phyloP scores from a whole-genome alignment of 1,140 invertebrate species.

The Hycleus cichorii region DNA sequence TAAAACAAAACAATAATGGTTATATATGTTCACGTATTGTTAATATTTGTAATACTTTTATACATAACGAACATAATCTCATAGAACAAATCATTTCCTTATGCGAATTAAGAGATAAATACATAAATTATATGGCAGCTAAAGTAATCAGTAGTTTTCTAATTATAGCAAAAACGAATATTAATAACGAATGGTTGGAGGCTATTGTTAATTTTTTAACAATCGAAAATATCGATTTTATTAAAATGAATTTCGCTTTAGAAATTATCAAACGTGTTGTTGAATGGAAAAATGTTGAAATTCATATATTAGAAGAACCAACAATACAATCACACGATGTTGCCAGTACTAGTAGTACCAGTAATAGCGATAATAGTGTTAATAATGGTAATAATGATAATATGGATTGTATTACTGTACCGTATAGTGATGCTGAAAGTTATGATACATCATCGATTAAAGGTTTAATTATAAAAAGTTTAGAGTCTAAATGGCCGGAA shows the following conservation, averaged over 20 bases:
- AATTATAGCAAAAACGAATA: slow-evolving; percentile 71
- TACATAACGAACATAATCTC: slow-evolving; percentile 71
- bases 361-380: slow-evolving; percentile 17
- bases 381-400: slow-evolving; percentile 25
- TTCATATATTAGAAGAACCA: slow-evolving; percentile 71
- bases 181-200: slow-evolving; percentile 71
- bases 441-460: slow-evolving; percentile 76
- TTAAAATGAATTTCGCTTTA: slow-evolving; percentile 72
- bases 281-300: slow-evolving; percentile 77
- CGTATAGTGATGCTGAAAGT: slow-evolving; percentile 67
- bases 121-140: slow-evolving; percentile 70
- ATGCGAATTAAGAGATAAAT: slow-evolving; percentile 67
- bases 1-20: slow-evolving; percentile 73
- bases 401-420: slow-evolving; percentile 54
- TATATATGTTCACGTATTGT: slow-evolving; percentile 70
- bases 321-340: slow-evolving; percentile 38
- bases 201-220: slow-evolving; percentile 62
- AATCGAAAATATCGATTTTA: slow-evolving; percentile 55
- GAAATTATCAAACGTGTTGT: slow-evolving; percentile 79
- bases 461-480: slow-evolving; percentile 73
- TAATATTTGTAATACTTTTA: slow-evolving; percentile 69
- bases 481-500: slow-evolving; percentile 74
- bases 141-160: slow-evolving; percentile 75
- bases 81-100: slow-evolving; percentile 76
- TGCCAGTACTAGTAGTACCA: slow-evolving; percentile 34